These are phyloP conservation scores for Hydrolagus affinis DNA, from an alignment of 2,113 vertebrate species.

Conservation along the genomic window DNA sequence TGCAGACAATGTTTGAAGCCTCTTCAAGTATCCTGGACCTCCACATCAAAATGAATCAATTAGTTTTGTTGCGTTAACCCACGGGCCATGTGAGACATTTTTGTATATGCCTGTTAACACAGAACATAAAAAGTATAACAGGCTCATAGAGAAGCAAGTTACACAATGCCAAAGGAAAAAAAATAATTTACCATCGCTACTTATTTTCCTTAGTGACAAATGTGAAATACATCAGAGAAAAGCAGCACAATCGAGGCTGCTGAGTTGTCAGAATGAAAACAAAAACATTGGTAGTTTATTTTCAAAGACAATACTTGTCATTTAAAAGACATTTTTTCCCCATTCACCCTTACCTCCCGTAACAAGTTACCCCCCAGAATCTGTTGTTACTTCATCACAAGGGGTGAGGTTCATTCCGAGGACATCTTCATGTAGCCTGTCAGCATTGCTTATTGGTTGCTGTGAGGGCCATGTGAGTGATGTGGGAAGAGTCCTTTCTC, in stretches of 20 bases:
- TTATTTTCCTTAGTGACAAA: slow-evolving; percentile 17
- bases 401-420: not conserved
- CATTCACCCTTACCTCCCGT: not conserved
- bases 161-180: not conserved
- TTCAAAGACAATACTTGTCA: not conserved
- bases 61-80: not conserved
- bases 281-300: not conserved
- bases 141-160: slow-evolving; percentile 18
- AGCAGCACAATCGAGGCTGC: not conserved
- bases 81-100: not conserved
- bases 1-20: not conserved
- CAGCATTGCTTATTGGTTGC: not conserved
- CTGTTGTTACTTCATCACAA: not conserved
- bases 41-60: not conserved
- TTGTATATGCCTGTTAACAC: not conserved
- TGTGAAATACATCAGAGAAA: not conserved
- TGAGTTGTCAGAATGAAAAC: not conserved
- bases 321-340: not conserved
- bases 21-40: not conserved
- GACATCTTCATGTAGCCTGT: not conserved
- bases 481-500: not conserved
- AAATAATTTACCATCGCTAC: slow-evolving; percentile 3
- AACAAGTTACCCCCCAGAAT: not conserved
- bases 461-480: not conserved
- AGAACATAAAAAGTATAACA: not conserved